These are phyloP conservation scores for Erinaceus europaeus DNA, from an alignment of 2,113 vertebrate species.

Conservation along the genomic window DNA sequence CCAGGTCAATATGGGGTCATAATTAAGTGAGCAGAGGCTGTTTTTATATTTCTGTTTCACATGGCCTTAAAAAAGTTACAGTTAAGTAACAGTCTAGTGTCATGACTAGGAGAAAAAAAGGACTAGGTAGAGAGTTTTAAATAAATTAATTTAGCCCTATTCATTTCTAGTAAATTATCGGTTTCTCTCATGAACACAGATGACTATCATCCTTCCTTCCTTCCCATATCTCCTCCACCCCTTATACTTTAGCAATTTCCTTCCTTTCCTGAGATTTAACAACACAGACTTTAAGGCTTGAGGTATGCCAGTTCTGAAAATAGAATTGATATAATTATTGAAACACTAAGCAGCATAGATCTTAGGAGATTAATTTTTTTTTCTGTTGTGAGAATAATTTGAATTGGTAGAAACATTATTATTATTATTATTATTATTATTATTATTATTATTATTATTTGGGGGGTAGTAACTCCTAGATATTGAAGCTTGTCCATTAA, in stretches of 20 bases:
- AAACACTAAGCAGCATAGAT: conserved; percentile 61
- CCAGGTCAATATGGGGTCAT: neutral
- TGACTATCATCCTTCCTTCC: neutral
- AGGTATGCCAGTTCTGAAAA: conserved; percentile 68
- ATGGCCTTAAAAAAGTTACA: neutral
- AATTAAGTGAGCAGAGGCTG: neutral
- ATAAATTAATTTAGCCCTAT: conserved; percentile 10
- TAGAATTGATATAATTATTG: conserved; percentile 63
- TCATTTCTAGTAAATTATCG: neutral
- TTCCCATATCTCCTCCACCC: neutral
- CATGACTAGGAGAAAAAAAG: conserved; percentile 1
- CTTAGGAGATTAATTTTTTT: conserved; percentile 31
- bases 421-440: too few species aligned
- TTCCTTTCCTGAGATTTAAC: neutral
- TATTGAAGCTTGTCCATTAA: conserved; percentile 59
- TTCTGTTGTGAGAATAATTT: conserved; percentile 71
- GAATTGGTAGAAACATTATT: conserved; percentile 59
- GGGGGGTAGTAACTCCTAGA: conserved; percentile 23
- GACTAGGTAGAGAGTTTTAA: conserved; percentile 4
- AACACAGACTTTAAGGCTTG: conserved; percentile 49
- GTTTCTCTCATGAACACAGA: neutral
- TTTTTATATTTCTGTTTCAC: conserved; percentile 5
- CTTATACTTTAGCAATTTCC: neutral
- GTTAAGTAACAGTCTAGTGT: conserved; percentile 33
- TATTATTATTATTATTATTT: too few species aligned